These are phyloP conservation scores for Charina bottae DNA, from an alignment of 2,113 vertebrate genomes.

Conservation along the genomic window DNA sequence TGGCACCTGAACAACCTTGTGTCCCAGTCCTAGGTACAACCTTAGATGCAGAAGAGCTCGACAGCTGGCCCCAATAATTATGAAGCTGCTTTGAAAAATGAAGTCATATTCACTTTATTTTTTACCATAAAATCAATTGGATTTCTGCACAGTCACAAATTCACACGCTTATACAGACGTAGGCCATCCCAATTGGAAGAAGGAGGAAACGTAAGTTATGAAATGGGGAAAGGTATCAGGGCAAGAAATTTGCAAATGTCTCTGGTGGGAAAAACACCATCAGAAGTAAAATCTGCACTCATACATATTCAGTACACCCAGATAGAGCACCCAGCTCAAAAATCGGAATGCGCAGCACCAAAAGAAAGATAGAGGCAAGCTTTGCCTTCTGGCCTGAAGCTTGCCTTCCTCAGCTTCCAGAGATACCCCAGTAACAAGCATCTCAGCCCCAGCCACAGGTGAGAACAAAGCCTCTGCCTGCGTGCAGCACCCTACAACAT, in stretches of 20 bases:
- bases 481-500: accelerated
- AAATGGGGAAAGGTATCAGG: neutral
- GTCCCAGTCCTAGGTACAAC: too few relatives aligned
- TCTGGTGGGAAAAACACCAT: conserved; percentile 3
- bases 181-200: neutral
- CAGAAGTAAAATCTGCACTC: neutral
- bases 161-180: conserved; percentile 23
- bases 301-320: neutral
- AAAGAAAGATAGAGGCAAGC: accelerated
- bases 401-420: accelerated
- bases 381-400: accelerated
- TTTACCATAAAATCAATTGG: conserved; percentile 43
- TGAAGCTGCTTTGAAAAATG: neutral
- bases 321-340: neutral
- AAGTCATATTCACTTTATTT: conserved; percentile 33
- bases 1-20: neutral
- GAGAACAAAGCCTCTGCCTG: neutral
- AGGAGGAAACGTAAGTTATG: neutral
- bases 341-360: neutral
- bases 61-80: neutral
- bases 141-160: conserved; percentile 15
- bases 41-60: neutral
- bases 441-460: accelerated
- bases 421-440: accelerated
- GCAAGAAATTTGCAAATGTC: conserved; percentile 8